phyloP scores from a whole-genome alignment of 2,113 vertebrate genomes.

The Lycaon pictus region DNA sequence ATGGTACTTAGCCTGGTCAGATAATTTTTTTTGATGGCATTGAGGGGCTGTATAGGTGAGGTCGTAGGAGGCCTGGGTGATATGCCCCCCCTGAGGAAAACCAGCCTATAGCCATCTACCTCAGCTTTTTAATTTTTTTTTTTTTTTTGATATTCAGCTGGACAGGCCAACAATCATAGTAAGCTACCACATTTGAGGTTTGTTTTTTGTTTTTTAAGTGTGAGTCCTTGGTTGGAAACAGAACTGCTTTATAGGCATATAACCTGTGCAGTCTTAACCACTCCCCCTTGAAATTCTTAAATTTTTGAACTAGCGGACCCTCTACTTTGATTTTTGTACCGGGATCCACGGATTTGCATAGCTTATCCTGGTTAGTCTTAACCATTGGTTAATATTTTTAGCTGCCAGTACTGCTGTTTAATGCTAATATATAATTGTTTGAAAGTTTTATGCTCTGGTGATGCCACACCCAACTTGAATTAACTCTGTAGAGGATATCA shows the following conservation, averaged over 20 bases:
- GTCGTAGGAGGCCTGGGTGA: neutral
- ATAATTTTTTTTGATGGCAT: neutral
- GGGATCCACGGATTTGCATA: neutral
- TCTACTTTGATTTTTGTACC: neutral
- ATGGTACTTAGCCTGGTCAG: neutral
- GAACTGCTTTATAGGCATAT: neutral
- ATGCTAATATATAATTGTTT: neutral
- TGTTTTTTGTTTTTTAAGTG: neutral
- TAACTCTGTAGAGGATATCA: neutral
- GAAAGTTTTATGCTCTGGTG: neutral
- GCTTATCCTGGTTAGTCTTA: neutral
- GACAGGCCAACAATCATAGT: neutral
- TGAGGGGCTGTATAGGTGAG: neutral
- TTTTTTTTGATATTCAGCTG: neutral
- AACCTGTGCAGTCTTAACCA: neutral
- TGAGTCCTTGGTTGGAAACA: neutral
- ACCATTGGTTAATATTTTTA: neutral
- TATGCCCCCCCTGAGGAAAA: constrained; percentile 50
- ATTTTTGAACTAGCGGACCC: neutral
- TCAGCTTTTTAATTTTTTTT: neutral
- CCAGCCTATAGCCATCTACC: neutral
- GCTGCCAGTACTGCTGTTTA: neutral
- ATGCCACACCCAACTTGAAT: constrained; percentile 48
- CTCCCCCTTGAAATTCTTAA: neutral
- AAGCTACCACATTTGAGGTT: neutral